Evolutionary conservation across 2,888 invertebrate genomes (phyloP).

Genomic region (Spicauda simplicius): DNA sequence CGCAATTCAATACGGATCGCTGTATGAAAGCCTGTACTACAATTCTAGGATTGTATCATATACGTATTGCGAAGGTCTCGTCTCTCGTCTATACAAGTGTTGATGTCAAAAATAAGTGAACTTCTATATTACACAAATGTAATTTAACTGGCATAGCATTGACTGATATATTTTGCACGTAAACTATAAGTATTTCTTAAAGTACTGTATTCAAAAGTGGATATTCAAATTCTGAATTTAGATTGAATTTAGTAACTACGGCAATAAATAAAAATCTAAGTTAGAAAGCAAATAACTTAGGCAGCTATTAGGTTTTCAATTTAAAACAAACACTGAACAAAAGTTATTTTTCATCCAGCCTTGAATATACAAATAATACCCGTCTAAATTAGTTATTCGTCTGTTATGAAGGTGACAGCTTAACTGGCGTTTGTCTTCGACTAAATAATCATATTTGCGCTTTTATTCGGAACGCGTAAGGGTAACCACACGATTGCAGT

Average conservation of each 20-base stretch:
- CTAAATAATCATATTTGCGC: constrained; percentile 37
- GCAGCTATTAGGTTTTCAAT: constrained; percentile 35
- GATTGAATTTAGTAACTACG: neutral
- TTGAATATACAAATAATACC: constrained; percentile 31
- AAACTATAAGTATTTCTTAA: no score
- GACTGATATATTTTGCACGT: no score
- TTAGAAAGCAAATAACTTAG: constrained; percentile 13
- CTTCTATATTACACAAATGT: no score
- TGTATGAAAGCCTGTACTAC: no score
- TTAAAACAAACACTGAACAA: constrained; percentile 27
- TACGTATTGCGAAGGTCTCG: no score
- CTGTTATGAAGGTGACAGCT: constrained; percentile 37
- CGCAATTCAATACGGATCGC: no score
- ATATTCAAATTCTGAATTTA: no score
- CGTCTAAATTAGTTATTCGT: constrained; percentile 37
- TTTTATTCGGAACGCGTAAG: constrained; percentile 28
- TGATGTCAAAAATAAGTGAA: no score
- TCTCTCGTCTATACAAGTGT: no score
- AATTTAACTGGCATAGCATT: no score
- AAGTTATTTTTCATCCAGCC: constrained; percentile 29
- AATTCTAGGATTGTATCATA: no score
- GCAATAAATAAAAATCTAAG: neutral
- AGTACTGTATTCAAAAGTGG: no score
- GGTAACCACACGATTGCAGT: neutral
- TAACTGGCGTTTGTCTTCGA: constrained; percentile 36